Base-by-base conservation (phyloP, 1,140 invertebrate genomes). In the Leptestheria dahalacensis region DNA sequence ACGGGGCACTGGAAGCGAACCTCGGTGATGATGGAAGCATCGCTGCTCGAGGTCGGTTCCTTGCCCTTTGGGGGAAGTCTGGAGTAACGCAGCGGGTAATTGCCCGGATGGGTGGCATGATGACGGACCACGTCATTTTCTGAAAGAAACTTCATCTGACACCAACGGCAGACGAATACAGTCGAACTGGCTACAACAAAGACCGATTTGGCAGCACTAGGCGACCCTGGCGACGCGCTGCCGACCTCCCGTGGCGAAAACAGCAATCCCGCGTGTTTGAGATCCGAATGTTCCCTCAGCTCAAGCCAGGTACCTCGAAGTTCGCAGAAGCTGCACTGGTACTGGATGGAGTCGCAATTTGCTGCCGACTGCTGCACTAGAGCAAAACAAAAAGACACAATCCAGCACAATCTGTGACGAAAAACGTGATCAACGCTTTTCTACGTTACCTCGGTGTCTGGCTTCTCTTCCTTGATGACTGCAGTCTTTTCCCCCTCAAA, bases 321-420 rank as follows among this genome's bases (percentile, higher is more conserved):
- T 18, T 60, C 51, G 25, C 58, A 60, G n/a, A 51, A 49, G 3
- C 52, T 50, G 46, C 58, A 60, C 15, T 49, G 58, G 26, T 51
- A 60, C n/a, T 25, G 48, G 20, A 26, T 52, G 26, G 58, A 25
- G 15, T 20, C 26, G 21, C 2, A 15, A 10, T 56, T 24, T 56
- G 28, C 20, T 12, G 28, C 6, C 33, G 1, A 1, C 41, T 11
- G 20, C 41, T 56, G 20, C 53, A 0, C 26, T 33, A 20, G 53
- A 56, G 10, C 20, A 29, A n/a, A n/a, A 29, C 26, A 41, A n/a
- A 26, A 41, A 10, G 33, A 23, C 6, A 18, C 9, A 9, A 56
- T 21, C 3, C 26, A 41, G 11, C 21, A 41, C 23, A 25, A 56
- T 33, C 11, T 2, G 26, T 33, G 3, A 0, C 26, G 33, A 29